Base-by-base conservation (phyloP, 2,113 vertebrate genomes). In the Notothenia coriiceps region DNA sequence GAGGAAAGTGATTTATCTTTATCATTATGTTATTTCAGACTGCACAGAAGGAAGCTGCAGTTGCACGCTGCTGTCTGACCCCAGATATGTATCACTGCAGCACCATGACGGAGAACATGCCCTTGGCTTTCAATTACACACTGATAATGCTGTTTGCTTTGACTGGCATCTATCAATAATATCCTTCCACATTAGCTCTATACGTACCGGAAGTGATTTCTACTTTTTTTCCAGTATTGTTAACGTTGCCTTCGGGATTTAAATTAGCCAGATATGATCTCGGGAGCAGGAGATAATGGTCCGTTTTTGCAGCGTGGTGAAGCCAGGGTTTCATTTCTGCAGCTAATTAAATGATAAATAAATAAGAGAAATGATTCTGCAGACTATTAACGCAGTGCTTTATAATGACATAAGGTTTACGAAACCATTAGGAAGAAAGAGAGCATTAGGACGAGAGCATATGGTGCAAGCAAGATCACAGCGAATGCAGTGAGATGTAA, bases 1-100 rank as follows among this genome's bases (percentile, higher is more conserved):
- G 54, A 63, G 25, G 43, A 17, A 80, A 82, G 70, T 70, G 54
- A 89, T 89, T 83, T 68, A 80, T 88, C 67, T 68, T 77, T 46
- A 77, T 83, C 33, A n/a, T 74, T 43, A 51, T 52, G 43, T 75
- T 68, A 61, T 79, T 87, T 82, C 63, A 70, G 43, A 77, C 57
- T 59, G 55, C 63, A 65, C 29, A 52, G 67, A 68, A 43, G 63
- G 57, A 82, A 60, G 62, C 57, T 63, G 66, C 52, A 62, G 14
- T 33, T 54, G 29, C 40, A 67, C 55, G 22, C 14, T 43, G 69
- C 64, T 77, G 69, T 68, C 47, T 66, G 49, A 67, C 70, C 49
- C n/a, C 75, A 35, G 55, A 74, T 70, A 40, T 60, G 59, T 65
- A 70, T 79, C 47, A 22, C 40, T 40, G 35, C 2, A 14, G 18